phyloP scores from a whole-genome alignment of 2,113 vertebrate species.

The Sigmodon hispidus region DNA sequence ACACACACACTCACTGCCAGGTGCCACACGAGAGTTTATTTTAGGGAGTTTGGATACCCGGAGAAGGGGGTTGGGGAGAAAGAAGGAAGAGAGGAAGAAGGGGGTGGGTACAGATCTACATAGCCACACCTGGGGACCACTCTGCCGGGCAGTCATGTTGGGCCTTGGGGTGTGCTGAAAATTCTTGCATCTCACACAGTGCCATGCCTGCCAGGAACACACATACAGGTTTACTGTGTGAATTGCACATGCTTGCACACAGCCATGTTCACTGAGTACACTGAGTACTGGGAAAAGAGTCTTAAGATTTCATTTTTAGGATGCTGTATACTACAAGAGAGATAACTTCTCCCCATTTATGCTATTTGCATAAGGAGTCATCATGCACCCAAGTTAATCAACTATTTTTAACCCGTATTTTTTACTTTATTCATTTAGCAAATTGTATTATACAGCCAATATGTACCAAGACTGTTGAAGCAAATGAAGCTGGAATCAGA shows the following conservation, averaged over 20 bases:
- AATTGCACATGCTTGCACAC: background rate
- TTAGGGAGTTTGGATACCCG: no score
- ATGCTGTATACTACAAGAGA: background rate
- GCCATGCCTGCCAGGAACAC: no score
- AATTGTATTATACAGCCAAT: background rate
- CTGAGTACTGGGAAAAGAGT: background rate
- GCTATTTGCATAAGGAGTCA: background rate
- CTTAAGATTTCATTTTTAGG: background rate
- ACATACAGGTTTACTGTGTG: conserved; percentile 4
- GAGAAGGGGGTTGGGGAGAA: no score
- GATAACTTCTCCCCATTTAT: no score
- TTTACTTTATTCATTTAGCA: conserved; percentile 36
- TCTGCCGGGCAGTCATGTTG: no score
- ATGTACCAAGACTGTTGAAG: background rate
- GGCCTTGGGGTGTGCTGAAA: no score
- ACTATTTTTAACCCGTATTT: background rate
- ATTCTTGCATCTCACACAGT: no score
- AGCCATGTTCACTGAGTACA: background rate
- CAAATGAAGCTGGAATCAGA: background rate
- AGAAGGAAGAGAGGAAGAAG: no score
- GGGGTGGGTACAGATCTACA: no score
- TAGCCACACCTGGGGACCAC: no score
- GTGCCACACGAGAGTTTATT: no score
- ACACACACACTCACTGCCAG: no score
- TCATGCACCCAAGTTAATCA: background rate